Conservation (phyloP, 2,888 invertebrate genomes). For the Aporophyla nigra region DNA sequence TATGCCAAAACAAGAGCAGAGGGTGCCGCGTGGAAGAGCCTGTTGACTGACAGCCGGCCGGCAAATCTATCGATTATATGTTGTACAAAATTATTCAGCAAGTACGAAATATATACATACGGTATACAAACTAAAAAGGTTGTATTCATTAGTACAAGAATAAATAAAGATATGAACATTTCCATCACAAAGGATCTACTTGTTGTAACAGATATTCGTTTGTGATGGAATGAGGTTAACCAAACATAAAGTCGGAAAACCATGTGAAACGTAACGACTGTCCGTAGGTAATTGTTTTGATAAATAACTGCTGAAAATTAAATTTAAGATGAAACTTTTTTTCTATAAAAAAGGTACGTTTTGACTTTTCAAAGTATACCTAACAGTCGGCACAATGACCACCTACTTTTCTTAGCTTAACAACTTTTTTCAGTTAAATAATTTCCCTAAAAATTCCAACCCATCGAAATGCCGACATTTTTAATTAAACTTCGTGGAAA, state of each 20-base stretch:
- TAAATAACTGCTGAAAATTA: not conserved
- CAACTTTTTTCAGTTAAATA: constrained; percentile 15
- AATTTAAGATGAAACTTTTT: not conserved
- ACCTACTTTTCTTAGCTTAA: not conserved
- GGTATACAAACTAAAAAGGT: not conserved
- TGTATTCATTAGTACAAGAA: not conserved
- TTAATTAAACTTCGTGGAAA: constrained; percentile 40
- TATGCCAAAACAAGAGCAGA: not conserved
- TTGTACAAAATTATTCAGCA: not conserved
- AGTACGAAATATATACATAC: not conserved
- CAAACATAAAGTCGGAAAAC: not conserved
- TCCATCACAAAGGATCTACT: not conserved
- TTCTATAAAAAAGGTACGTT: not conserved
- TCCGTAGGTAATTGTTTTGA: not conserved
- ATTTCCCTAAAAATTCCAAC: not conserved
- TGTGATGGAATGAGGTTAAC: not conserved
- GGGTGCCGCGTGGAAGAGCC: not conserved
- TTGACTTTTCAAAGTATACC: not conserved
- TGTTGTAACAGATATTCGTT: not conserved
- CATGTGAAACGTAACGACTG: not conserved
- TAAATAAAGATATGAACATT: constrained; percentile 7
- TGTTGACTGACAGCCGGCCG: not conserved
- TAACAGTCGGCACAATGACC: not conserved
- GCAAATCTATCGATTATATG: not conserved
- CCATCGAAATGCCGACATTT: constrained; percentile 18